Evolutionary conservation across 2,888 invertebrate genomes (phyloP), one percentile per base, ranked within the genome.

Genomic region (Lasioglossum morio): DNA sequence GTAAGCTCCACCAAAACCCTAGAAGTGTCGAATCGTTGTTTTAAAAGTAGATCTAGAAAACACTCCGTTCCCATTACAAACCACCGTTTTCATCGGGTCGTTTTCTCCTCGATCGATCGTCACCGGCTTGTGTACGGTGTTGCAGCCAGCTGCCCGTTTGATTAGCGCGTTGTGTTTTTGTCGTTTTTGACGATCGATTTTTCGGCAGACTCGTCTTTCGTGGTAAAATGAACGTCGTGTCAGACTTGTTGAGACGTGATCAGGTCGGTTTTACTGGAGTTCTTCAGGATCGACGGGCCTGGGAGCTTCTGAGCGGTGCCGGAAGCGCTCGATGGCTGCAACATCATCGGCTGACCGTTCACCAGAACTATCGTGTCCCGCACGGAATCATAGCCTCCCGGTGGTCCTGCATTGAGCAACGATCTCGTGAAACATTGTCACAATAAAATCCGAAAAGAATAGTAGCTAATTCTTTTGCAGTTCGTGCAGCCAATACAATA

Each of bases 351-450:
- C 89, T 95, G 93, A 12, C 95, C 95, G 81, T 95, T 95, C 16
- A 96, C 96, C 82, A 96, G 91, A 66, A 96, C 95, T 78, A 96
- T 95, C 4, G 96, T 96, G 88, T 96, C 96, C 40, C 95, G 93
- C 2, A 95, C 95, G n/a, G 95, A 95, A 81, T 96, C 95, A 84
- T 95, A 96, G 72, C 95, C 95, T 87, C 94, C 94, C 88, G 95
- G 90, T 57, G 87, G 87, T 7, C 93, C 94, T 94, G 72, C 1
- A 53, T 23, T 2, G 23, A 23, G 23, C 23, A 53, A 53, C 23
- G 0, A 23, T 10, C 19, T 10, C 53, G 8, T 53, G 8, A 23
- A 23, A 53, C 23, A 2, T 4, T 23, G 8, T 23, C 8, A 8
- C 53, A 53, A 53, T 53, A 0, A 10, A 53, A 23, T 53, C 23